Base-by-base conservation (phyloP, 2,888 invertebrate species). In the Chloroclystis v-ata region DNA sequence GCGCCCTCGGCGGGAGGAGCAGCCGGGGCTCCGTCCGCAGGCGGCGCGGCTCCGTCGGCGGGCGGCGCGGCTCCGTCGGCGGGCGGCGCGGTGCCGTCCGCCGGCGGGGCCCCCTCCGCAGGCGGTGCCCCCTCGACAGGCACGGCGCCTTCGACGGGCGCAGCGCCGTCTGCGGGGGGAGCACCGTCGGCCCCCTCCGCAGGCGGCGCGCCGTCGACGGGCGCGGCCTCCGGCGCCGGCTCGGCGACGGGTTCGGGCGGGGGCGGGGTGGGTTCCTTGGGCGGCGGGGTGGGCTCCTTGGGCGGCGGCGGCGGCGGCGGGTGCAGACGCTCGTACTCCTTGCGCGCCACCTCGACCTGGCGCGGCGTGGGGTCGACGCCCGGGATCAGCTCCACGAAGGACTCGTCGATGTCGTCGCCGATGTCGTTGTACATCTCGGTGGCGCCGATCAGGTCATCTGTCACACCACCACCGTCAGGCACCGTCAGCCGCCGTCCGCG, bases 341-440 rank as follows among this genome's bases (percentile, higher is more conserved):
- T 70, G 58, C 81, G 71, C 50, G 71, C 74, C 25, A 57, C 59
- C 56, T 75, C 80, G 44, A 67, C 26, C 72, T 86, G 86, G 43
- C 72, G 74, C 49, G 55, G 55, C 54, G 69, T 84, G 63, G 89
- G 85, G 64, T 88, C 84, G 59, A 91, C 89, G 65, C 90, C 90
- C 45, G 89, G 89, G 79, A 91, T 90, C 66, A 93, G 89, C 82
- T 97, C 97, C 74, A 95, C 92, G 90, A 97, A 97, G 65, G 97
- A 96, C 80, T 92, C 91, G 89, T 97, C 97, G 91, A 98, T 91
- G 89, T 95, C 97, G 82, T 97, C 95, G 69, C 95, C 95, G 88
- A 98, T 95, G 81, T 93, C 92, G 89, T 96, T 96, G 92, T 93
- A 97, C 86, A 92, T 93, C 91, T 97, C 96, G 90, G 94, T 97